Conservation (phyloP, 2,888 invertebrate genomes). For the Hydriomena furcata region DNA sequence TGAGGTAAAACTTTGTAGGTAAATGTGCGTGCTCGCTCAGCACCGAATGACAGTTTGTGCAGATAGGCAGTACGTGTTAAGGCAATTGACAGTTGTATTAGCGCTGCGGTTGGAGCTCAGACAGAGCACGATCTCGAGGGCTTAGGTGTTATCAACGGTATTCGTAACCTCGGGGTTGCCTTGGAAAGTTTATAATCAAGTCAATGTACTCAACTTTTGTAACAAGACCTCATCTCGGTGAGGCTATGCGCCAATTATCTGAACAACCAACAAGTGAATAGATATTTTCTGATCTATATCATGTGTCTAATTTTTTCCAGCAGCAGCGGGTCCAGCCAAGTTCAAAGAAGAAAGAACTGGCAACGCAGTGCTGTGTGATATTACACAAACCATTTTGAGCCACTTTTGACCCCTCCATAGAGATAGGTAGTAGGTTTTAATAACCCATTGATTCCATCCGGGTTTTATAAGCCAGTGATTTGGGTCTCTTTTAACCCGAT, state of each 20-base stretch:
- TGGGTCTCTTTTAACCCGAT: no score
- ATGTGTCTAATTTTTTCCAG: no score
- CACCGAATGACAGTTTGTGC: slow-evolving; percentile 11
- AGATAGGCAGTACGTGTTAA: slow-evolving; percentile 22
- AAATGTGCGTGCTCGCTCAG: slow-evolving; percentile 7
- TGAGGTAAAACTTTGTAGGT: slow-evolving; percentile 1
- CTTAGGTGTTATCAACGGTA: slow-evolving; percentile 11
- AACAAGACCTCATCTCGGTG: not conserved
- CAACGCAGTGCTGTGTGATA: no score
- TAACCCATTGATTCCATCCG: no score
- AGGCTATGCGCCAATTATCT: no score
- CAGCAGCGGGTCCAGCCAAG: no score
- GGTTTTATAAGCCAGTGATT: no score
- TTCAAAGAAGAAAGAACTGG: no score
- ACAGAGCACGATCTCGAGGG: not conserved
- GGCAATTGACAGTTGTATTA: slow-evolving; percentile 12
- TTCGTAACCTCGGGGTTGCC: not conserved
- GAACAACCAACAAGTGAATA: no score
- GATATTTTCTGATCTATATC: slow-evolving; percentile 9
- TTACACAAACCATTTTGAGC: no score
- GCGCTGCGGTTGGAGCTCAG: slow-evolving; percentile 1
- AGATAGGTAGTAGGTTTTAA: no score
- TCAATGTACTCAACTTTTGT: slow-evolving; percentile 1
- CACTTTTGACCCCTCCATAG: no score
- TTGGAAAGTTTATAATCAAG: slow-evolving; percentile 1